Evolutionary conservation across 2,797 vertebrate species (phyloP), one percentile per base, ranked within the genome.

Genomic region (Cryptoblepharus egeriae): DNA sequence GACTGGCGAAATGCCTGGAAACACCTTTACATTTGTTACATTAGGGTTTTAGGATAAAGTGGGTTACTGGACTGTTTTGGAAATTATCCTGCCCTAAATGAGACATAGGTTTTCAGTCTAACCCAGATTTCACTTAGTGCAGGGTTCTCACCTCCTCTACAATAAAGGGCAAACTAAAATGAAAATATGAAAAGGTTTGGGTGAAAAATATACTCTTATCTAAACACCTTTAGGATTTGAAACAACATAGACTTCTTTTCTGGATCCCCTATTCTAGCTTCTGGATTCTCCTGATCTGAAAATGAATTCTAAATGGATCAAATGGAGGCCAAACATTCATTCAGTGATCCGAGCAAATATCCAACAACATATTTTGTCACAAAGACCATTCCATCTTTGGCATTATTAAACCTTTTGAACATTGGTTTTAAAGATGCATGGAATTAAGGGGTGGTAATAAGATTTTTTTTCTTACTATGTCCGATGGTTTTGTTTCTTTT

Each of bases 381-480:
- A 45, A 45, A 35, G 57, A 61, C 39, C 71, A 18, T 11, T 18
- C 7, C 15, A 13, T 7, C 49, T 13, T 7, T 52, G 49, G 9
- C 39, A 61, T 76, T 37, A 49, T 28, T 16, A 69, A 69, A 52
- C 13, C 5, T 42, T 68, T 39, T 22, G 30, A 39, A 57, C 69
- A 55, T 24, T 26, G 72, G 28, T 69, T 30, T 70, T 55, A 15
- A 65, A 15, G 32, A 12, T 42, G 67, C 15, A 37, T 67, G 10
- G 32, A 30, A 35, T 64, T n/a, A 60, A 26, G 73, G 42, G 67
- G 24, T 42, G 9, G 9, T 42, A 26, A 68, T 52, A 16, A 5
- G n/a, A n/a, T 39, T 18, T n/a, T 77, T 81, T 77, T 9, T 18
- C 69, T 77, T 85, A 77, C 79, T 75, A 65, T 73, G 52, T 49